Conservation (phyloP, 2,888 invertebrate genomes). For the Margaritifera margaritifera region DNA sequence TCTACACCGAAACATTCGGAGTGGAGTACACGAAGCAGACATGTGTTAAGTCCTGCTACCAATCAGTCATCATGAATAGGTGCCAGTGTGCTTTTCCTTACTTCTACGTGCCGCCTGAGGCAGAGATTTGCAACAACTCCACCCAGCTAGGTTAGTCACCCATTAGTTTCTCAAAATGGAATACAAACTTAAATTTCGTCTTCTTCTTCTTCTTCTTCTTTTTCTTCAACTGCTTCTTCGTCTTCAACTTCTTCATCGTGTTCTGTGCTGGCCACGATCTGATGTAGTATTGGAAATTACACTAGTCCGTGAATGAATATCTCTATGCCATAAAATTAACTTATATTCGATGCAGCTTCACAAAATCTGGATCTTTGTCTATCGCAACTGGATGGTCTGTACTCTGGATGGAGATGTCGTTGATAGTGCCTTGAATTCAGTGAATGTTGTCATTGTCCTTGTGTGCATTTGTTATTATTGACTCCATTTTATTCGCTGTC, state of each 20-base stretch:
- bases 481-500: no score
- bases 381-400: no score
- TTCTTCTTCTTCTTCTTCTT: background rate
- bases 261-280: background rate
- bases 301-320: background rate
- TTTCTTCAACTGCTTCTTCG: no score
- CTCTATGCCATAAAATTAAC: no score
- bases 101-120: conserved; percentile 39
- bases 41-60: conserved; percentile 71
- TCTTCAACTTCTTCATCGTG: no score
- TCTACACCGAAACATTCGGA: conserved; percentile 38
- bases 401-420: no score
- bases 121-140: conserved; percentile 39
- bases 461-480: no score
- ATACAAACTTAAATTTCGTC: background rate
- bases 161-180: no score
- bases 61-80: conserved; percentile 53
- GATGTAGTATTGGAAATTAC: background rate
- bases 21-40: conserved; percentile 65
- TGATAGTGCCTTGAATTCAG: no score
- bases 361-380: no score
- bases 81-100: conserved; percentile 66
- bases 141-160: conserved; percentile 24
- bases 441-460: no score
- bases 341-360: no score